Percentiles rank a stretch among this genome's conserved stretches.
These are phyloP conservation scores for Cremastobaeus sp. DNA, from an alignment of 2,888 invertebrate species.

Conservation along the genomic window DNA sequence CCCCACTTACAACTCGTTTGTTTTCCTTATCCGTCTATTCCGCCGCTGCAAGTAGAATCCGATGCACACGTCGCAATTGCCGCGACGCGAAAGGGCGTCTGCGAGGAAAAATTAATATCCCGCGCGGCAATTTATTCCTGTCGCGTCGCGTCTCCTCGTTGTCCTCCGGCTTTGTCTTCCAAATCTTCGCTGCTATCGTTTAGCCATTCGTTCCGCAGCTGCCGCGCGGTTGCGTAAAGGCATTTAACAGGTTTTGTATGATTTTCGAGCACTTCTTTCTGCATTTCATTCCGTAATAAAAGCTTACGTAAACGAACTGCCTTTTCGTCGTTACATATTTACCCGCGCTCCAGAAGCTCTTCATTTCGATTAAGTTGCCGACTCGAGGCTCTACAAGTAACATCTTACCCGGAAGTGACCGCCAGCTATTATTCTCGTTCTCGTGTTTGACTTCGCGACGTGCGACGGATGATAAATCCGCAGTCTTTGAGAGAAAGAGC, in stretches of 20 bases:
- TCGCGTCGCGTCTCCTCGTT: too few relatives aligned
- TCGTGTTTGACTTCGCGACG: constrained; percentile 9
- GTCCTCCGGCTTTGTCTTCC: too few relatives aligned
- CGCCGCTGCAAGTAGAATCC: constrained; percentile 48
- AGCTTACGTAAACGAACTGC: too few relatives aligned
- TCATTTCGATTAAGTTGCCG: too few relatives aligned
- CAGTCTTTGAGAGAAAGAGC: constrained; percentile 20
- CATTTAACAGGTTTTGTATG: too few relatives aligned
- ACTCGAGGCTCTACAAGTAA: too few relatives aligned
- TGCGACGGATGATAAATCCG: constrained; percentile 36
- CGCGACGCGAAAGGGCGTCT: constrained; percentile 26
- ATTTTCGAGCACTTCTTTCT: too few relatives aligned
- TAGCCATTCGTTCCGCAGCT: too few relatives aligned
- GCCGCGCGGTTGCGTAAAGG: too few relatives aligned
- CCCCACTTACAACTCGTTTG: constrained; percentile 74
- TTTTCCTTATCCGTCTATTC: constrained; percentile 65
- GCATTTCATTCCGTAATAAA: too few relatives aligned
- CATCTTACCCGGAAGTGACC: constrained; percentile 26
- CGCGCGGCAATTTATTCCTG: constrained; percentile 8
- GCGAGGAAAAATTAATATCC: constrained; percentile 34
- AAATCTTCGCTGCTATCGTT: too few relatives aligned
- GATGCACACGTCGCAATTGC: constrained; percentile 24
- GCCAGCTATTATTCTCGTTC: constrained; percentile 25
- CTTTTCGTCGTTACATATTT: constrained; percentile 7
- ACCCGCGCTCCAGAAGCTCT: background rate